Conservation (phyloP, 2,113 vertebrate genomes). For the human (Homo sapiens) region DNA sequence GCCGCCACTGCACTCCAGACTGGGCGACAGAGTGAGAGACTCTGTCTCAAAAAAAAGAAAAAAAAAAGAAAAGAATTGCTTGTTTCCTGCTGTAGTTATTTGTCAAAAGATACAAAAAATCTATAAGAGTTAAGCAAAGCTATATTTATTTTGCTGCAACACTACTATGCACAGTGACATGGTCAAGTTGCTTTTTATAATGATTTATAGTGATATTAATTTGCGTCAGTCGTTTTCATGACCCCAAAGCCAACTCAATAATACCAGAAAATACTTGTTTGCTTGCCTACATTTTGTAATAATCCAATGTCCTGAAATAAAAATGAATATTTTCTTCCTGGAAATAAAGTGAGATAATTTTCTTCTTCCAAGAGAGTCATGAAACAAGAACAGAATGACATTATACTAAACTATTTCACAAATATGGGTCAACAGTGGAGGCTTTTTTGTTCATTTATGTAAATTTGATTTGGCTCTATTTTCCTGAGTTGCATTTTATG, state of each 20-base stretch:
- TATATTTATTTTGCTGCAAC: neutral
- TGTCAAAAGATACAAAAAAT: neutral
- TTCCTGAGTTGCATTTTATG: neutral
- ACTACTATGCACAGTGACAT: neutral
- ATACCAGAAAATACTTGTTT: neutral
- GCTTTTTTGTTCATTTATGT: neutral
- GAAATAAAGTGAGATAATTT: neutral
- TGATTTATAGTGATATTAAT: neutral
- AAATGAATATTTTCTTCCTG: neutral
- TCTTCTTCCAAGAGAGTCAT: neutral
- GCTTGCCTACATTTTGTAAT: neutral
- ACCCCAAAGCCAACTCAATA: neutral
- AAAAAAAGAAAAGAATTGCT: neutral
- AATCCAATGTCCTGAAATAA: neutral
- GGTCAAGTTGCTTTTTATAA: neutral
- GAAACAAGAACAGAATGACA: neutral
- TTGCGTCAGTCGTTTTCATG: neutral
- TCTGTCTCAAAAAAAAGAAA: too few species aligned
- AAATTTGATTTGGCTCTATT: neutral
- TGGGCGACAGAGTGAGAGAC: too few species aligned
- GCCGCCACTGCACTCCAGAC: too few species aligned
- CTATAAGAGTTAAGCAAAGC: neutral
- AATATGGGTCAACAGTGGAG: neutral
- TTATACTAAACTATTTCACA: neutral
- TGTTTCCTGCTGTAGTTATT: neutral